A percentile compares a stretch with the other conserved stretches of the same genome.
These are phyloP conservation scores for Geococcyx californianus DNA, from an alignment of 2,113 vertebrate genomes.

Conservation along the genomic window DNA sequence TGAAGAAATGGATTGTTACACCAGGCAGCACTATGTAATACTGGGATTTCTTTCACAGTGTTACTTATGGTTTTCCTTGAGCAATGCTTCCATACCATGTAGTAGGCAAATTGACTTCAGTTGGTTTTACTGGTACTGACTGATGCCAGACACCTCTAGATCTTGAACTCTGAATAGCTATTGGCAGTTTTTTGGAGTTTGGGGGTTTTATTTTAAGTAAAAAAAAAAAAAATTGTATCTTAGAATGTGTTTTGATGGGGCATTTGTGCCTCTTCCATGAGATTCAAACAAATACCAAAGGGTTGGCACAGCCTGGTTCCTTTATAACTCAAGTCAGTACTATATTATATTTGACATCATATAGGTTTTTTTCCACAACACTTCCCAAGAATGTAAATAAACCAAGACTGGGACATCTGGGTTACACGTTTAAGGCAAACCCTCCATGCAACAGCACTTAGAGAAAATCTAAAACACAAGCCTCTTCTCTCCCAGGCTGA, in stretches of 20 bases:
- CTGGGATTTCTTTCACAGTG: not conserved
- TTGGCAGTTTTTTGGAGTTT: too few relatives aligned
- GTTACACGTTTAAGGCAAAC: constrained; percentile 82
- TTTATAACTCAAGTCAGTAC: constrained; percentile 25
- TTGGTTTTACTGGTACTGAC: not conserved
- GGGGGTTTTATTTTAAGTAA: not conserved
- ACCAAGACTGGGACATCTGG: constrained; percentile 87
- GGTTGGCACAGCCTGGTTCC: not conserved
- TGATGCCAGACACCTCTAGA: not conserved
- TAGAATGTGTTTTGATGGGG: not conserved
- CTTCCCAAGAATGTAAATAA: constrained; percentile 89
- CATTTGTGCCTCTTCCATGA: not conserved
- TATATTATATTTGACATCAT: constrained; percentile 77
- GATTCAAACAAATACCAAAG: not conserved
- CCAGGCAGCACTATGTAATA: not conserved
- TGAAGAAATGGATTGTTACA: not conserved
- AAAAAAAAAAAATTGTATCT: not conserved
- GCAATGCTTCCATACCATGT: not conserved
- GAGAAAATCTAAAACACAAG: constrained; percentile 67
- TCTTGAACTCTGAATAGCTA: not conserved
- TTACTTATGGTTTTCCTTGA: not conserved
- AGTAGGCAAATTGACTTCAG: not conserved
- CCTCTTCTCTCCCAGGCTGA: constrained; percentile 11
- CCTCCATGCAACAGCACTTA: constrained; percentile 52
- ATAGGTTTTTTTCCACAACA: constrained; percentile 59